phyloP scores from a whole-genome alignment of 2,888 invertebrate genomes.

The Gibbula magus region DNA sequence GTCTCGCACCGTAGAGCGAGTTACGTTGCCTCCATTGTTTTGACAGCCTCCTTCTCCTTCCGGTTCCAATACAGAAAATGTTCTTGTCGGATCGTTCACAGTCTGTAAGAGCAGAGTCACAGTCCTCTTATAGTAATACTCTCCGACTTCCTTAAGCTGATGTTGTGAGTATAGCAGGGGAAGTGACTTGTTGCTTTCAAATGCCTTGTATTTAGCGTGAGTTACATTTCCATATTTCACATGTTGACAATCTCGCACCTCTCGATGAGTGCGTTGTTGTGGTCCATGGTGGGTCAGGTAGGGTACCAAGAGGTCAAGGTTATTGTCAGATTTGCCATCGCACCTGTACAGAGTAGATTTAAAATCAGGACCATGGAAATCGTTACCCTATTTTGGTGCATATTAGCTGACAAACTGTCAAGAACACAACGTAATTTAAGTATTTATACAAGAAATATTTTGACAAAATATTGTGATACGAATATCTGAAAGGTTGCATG shows the following conservation, averaged over 20 bases:
- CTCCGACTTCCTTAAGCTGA: constrained; percentile 42
- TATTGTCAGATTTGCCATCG: background rate
- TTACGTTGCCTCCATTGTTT: constrained; percentile 37
- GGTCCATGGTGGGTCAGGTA: constrained; percentile 55
- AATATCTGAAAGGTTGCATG: too few species aligned
- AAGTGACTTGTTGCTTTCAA: constrained; percentile 27
- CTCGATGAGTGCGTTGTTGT: constrained; percentile 47
- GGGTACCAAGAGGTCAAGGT: constrained; percentile 25
- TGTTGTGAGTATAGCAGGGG: constrained; percentile 52
- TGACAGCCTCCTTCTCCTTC: constrained; percentile 66
- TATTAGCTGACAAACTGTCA: too few species aligned
- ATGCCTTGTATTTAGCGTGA: constrained; percentile 47
- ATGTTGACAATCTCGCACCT: constrained; percentile 63
- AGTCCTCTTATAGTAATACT: constrained; percentile 36
- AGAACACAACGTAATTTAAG: too few species aligned
- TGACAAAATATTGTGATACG: too few species aligned
- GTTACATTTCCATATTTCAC: constrained; percentile 64
- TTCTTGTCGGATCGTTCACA: constrained; percentile 67
- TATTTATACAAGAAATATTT: too few species aligned
- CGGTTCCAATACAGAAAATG: constrained; percentile 73
- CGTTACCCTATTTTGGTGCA: too few species aligned
- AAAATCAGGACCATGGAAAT: too few species aligned
- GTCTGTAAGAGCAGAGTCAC: constrained; percentile 50
- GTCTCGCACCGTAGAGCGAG: constrained; percentile 61
- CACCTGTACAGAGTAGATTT: too few species aligned